These are phyloP conservation scores for Caenorhabditis sp. DNA, from an alignment of 2,888 invertebrate genomes.

Conservation along the genomic window DNA sequence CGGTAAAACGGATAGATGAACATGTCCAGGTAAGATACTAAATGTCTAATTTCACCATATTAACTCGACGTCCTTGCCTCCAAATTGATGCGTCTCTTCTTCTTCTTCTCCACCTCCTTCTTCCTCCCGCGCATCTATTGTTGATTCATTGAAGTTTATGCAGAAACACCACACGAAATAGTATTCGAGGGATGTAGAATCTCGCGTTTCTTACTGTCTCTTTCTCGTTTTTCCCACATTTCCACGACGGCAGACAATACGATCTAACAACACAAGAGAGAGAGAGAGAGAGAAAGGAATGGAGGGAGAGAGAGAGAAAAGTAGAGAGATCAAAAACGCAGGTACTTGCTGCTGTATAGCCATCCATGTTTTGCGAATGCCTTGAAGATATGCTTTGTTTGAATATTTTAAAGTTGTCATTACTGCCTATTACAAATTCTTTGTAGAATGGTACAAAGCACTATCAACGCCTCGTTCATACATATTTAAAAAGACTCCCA, in stretches of 20 bases:
- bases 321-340: slow-evolving; percentile 14
- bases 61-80: slow-evolving; percentile 47
- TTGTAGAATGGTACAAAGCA: background rate
- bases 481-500: slow-evolving; percentile 26
- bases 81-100: slow-evolving; percentile 44
- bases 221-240: slow-evolving; percentile 61
- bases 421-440: no score
- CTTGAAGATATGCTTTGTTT: background rate
- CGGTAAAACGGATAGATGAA: background rate
- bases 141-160: slow-evolving; percentile 64
- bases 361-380: slow-evolving; percentile 24
- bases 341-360: slow-evolving; percentile 19
- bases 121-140: slow-evolving; percentile 55
- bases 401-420: no score
- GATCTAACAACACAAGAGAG: slow-evolving; percentile 50
- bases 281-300: background rate
- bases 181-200: slow-evolving; percentile 33
- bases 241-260: slow-evolving; percentile 56
- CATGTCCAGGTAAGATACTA: background rate
- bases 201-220: slow-evolving; percentile 59
- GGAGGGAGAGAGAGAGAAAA: background rate
- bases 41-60: slow-evolving; percentile 44
- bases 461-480: slow-evolving; percentile 31
- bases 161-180: slow-evolving; percentile 49
- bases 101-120: background rate